Percentiles rank a stretch among this genome's conserved stretches.
phyloP scores from a whole-genome alignment of 1,140 invertebrate species.

The Rhopalosiphum maidis region DNA sequence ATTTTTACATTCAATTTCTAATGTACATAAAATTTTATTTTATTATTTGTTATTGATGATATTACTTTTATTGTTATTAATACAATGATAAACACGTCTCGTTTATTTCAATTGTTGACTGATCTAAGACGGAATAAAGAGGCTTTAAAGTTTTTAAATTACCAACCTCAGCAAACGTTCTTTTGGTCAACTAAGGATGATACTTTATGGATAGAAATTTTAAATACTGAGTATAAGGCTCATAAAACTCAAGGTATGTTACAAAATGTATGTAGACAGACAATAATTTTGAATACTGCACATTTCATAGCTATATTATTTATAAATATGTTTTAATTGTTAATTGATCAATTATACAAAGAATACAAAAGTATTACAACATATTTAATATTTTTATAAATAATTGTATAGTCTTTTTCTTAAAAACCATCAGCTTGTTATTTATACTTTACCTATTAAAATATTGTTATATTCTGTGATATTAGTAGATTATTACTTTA shows the following conservation, averaged over 20 bases:
- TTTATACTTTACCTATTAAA: no score
- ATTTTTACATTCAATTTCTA: not conserved
- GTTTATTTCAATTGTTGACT: not conserved
- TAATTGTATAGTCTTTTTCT: not conserved
- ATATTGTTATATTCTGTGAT: no score
- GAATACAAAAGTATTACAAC: not conserved
- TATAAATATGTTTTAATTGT: not conserved
- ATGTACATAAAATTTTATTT: not conserved
- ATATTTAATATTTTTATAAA: not conserved
- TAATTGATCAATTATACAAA: not conserved
- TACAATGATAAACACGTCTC: constrained; percentile 8
- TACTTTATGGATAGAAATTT: constrained; percentile 37
- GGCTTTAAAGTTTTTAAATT: not conserved
- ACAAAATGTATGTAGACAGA: not conserved
- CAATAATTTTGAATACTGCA: not conserved
- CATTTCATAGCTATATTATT: not conserved
- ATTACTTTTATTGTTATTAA: not conserved
- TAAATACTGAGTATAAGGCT: constrained; percentile 35
- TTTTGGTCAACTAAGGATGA: constrained; percentile 42
- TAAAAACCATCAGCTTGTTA: not conserved
- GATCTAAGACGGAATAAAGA: not conserved
- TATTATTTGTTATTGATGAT: not conserved
- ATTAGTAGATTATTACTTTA: no score
- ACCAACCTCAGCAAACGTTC: not conserved
- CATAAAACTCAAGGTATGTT: constrained; percentile 46